Evolutionary conservation across 2,797 vertebrate species (phyloP).

Genomic region (Clarias fuscus): DNA sequence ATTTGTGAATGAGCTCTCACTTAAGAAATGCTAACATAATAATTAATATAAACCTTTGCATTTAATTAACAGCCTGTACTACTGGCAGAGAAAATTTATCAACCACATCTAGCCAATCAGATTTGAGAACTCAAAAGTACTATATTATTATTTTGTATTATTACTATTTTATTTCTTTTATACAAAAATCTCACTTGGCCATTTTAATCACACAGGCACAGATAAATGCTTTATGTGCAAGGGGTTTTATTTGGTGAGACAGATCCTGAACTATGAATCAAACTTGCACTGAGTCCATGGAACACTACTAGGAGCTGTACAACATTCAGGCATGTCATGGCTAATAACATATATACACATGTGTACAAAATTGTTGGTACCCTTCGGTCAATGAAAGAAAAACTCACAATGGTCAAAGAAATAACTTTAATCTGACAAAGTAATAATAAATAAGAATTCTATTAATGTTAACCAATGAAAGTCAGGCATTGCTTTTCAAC

Average conservation of each 20-base stretch:
- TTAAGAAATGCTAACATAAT: not conserved
- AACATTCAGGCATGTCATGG: slow-evolving; percentile 1
- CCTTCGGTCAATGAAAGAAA: too few species aligned
- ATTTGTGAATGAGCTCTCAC: too few species aligned
- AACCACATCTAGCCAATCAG: not conserved
- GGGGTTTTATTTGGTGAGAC: not conserved
- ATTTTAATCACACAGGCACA: not conserved
- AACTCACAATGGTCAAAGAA: too few species aligned
- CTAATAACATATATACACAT: slow-evolving; percentile 9
- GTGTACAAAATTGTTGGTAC: too few species aligned
- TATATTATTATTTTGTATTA: not conserved
- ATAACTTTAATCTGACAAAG: too few species aligned
- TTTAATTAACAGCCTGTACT: not conserved
- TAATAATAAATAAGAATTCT: too few species aligned
- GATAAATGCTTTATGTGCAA: too few species aligned
- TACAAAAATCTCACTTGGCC: not conserved
- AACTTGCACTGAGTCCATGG: not conserved
- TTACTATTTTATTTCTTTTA: not conserved
- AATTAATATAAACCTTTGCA: not conserved
- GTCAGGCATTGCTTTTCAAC: too few species aligned
- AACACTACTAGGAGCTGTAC: not conserved
- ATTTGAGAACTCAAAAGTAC: not conserved
- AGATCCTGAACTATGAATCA: not conserved
- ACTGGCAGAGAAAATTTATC: not conserved
- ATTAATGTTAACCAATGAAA: too few species aligned